Evolutionary conservation across 92 coral and sea anemone species (phyloP).

Genomic region (Porites rus): DNA sequence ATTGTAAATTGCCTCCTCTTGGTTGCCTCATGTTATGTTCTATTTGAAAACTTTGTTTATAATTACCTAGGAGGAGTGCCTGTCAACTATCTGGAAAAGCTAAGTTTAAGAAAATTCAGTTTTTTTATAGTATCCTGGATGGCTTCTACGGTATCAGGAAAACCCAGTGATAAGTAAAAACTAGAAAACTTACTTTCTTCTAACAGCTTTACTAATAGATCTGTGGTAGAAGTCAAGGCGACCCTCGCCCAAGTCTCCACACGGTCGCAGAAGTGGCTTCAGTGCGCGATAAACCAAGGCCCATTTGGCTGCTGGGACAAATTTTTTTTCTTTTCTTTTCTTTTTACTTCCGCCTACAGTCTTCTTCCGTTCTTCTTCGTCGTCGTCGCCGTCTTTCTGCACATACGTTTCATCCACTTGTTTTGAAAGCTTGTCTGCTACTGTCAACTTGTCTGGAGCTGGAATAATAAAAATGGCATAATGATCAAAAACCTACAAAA

Average conservation of each 20-base stretch:
- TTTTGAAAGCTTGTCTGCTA: constrained; percentile 88
- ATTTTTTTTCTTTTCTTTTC: constrained; percentile 64
- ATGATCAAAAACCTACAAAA: neutral
- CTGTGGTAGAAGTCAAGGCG: constrained; percentile 97
- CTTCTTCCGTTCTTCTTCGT: constrained; percentile 35
- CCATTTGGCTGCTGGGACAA: constrained; percentile 97
- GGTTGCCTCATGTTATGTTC: too few relatives aligned
- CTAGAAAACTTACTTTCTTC: constrained; percentile 80
- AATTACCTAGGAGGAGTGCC: too few relatives aligned
- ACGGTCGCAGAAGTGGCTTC: constrained; percentile 98
- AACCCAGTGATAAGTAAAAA: neutral
- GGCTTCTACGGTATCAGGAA: neutral
- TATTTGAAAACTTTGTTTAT: too few relatives aligned
- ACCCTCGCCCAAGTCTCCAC: constrained; percentile 99
- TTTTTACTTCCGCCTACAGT: constrained; percentile 24
- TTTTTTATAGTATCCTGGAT: too few relatives aligned
- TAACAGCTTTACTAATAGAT: constrained; percentile 97
- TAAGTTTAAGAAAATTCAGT: too few relatives aligned
- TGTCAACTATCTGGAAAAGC: too few relatives aligned
- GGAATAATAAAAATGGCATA: neutral
- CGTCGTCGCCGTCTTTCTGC: constrained; percentile 66
- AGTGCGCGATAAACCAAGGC: constrained; percentile 98
- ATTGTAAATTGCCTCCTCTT: too few relatives aligned
- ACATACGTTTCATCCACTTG: constrained; percentile 95
- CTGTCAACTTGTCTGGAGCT: constrained; percentile 53